Percentiles rank a stretch among this genome's conserved stretches.
Conservation (phyloP, 1,140 invertebrate species). For the Zaprionus ornatus region DNA sequence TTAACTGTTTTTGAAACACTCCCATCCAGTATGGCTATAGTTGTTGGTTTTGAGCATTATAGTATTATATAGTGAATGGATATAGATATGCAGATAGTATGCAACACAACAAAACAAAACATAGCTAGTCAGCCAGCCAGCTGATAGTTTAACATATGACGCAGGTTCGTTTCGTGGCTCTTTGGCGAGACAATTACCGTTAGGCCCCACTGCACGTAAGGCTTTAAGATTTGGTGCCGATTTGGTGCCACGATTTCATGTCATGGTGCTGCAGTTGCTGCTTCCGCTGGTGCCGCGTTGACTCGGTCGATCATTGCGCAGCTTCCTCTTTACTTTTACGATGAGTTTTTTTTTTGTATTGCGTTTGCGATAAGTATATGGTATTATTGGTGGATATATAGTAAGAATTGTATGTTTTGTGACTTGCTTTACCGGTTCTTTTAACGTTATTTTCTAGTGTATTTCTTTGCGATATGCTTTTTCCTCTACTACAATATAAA, state of each 20-base stretch:
- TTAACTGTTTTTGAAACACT: constrained; percentile 60
- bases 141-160: constrained; percentile 52
- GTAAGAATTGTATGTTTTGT: constrained; percentile 24
- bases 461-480: constrained; percentile 9
- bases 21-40: constrained; percentile 15
- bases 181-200: constrained; percentile 67
- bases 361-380: constrained; percentile 13
- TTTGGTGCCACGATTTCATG: constrained; percentile 6
- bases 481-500: constrained; percentile 22
- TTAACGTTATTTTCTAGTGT: neutral
- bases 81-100: constrained; percentile 17
- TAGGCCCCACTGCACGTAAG: constrained; percentile 30
- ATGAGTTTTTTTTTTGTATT: constrained; percentile 13
- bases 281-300: constrained; percentile 21
- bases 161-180: constrained; percentile 58
- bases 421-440: constrained; percentile 28
- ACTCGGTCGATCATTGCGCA: constrained; percentile 4
- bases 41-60: constrained; percentile 5
- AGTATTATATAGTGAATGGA: neutral
- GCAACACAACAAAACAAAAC: constrained; percentile 66
- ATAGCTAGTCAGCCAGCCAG: constrained; percentile 44
- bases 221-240: constrained; percentile 13
- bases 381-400: constrained; percentile 25
- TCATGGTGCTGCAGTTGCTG: constrained; percentile 4
- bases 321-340: constrained; percentile 28